Evolutionary conservation across 92 coral and sea anemone genomes (phyloP).

Genomic region (Epizoanthus fatuus): DNA sequence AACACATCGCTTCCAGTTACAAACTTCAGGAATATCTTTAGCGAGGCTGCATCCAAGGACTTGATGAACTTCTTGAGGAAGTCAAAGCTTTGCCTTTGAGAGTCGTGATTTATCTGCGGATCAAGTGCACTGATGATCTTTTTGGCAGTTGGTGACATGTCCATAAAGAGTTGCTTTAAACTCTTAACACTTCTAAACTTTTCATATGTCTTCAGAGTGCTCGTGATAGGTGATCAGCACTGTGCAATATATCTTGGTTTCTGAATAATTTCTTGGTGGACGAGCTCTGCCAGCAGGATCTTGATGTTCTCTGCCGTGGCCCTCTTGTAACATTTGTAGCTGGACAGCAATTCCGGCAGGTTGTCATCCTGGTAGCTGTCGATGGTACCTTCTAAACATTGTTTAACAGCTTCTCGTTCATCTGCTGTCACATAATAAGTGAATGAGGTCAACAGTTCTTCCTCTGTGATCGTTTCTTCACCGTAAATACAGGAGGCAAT

Average conservation of each 20-base stretch:
- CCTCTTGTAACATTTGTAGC: slow-evolving; percentile 60
- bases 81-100: not conserved
- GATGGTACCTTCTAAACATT: slow-evolving; percentile 54
- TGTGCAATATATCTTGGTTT: slow-evolving; percentile 71
- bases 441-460: slow-evolving; percentile 58
- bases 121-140: not conserved
- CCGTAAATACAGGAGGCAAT: slow-evolving; percentile 62
- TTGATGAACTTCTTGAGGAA: slow-evolving; percentile 17
- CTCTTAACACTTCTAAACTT: slow-evolving; percentile 13
- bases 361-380: slow-evolving; percentile 58
- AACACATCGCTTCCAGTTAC: slow-evolving; percentile 22
- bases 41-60: slow-evolving; percentile 11
- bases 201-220: not conserved
- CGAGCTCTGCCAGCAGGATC: slow-evolving; percentile 47
- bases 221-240: slow-evolving; percentile 70
- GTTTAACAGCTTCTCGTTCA: slow-evolving; percentile 58
- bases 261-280: slow-evolving; percentile 74
- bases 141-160: slow-evolving; percentile 16
- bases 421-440: slow-evolving; percentile 62
- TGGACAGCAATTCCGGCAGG: slow-evolving; percentile 62
- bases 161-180: slow-evolving; percentile 50
- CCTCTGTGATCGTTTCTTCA: slow-evolving; percentile 55
- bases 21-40: slow-evolving; percentile 22
- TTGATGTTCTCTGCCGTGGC: slow-evolving; percentile 67
- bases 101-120: slow-evolving; percentile 12